These are phyloP conservation scores for Eunapius fragilis DNA, from an alignment of 37 sponge, comb jelly and placozoan genomes.

Conservation along the genomic window DNA sequence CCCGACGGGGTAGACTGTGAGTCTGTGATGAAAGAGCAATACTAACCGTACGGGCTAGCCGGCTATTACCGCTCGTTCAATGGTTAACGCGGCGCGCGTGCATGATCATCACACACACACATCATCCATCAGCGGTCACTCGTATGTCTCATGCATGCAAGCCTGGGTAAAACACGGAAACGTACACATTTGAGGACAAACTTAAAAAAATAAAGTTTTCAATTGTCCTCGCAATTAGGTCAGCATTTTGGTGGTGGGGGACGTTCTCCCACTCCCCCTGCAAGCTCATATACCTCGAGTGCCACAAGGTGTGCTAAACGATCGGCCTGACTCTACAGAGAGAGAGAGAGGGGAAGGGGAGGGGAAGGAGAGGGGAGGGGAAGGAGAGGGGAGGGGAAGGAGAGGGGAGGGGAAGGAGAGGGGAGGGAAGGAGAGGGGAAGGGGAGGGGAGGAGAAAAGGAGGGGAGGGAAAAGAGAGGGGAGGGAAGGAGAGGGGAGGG, in stretches of 20 bases:
- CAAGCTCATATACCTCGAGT: slow-evolving; percentile 55
- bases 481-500: neutral
- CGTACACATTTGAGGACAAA: too few species aligned
- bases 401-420: neutral
- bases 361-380: neutral
- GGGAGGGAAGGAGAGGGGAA: neutral
- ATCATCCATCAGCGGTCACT: too few species aligned
- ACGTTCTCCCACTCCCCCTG: slow-evolving; percentile 58
- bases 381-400: neutral
- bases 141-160: too few species aligned
- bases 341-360: neutral
- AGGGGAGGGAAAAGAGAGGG: neutral
- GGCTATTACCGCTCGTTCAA: too few species aligned
- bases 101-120: too few species aligned
- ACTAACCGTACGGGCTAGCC: too few species aligned
- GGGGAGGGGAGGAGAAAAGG: neutral
- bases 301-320: slow-evolving; percentile 45
- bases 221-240: neutral
- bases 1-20: too few species aligned
- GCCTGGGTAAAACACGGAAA: too few species aligned
- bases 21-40: too few species aligned
- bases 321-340: slow-evolving; percentile 55
- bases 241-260: slow-evolving; percentile 13
- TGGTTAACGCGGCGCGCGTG: too few species aligned
- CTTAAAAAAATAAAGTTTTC: too few species aligned